phyloP scores from a whole-genome alignment of 2,888 invertebrate genomes.

The Harmothoe impar region DNA sequence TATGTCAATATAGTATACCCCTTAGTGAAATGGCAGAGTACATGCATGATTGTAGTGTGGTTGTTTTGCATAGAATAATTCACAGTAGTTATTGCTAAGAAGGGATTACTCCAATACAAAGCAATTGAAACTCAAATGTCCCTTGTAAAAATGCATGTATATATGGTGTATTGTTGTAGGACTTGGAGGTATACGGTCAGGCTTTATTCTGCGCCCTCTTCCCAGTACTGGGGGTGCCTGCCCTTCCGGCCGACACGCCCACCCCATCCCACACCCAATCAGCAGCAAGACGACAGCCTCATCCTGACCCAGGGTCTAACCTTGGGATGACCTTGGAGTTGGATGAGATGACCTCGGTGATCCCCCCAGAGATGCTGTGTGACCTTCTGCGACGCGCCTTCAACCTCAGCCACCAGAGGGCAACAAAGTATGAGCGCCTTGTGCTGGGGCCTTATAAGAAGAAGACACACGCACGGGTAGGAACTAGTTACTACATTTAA shows the following conservation, averaged over 20 bases:
- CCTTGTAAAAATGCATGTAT: too few relatives aligned
- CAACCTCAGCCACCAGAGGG: slow-evolving; percentile 73
- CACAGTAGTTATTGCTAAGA: too few relatives aligned
- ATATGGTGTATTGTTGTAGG: slow-evolving; percentile 26
- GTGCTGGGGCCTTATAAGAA: slow-evolving; percentile 73
- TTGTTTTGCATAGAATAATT: too few relatives aligned
- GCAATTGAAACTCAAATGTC: too few relatives aligned
- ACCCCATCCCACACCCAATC: neutral
- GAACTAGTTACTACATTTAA: neutral
- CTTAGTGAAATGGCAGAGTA: too few relatives aligned
- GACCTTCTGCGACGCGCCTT: slow-evolving; percentile 77
- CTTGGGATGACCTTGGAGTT: slow-evolving; percentile 58
- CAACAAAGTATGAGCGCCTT: slow-evolving; percentile 74
- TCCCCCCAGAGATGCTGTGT: slow-evolving; percentile 78
- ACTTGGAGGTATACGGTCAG: slow-evolving; percentile 72
- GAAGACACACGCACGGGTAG: slow-evolving; percentile 76
- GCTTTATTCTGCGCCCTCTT: slow-evolving; percentile 77
- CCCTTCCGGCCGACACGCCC: slow-evolving; percentile 76
- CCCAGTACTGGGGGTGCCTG: slow-evolving; percentile 78
- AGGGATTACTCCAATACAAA: too few relatives aligned
- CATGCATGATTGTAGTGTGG: too few relatives aligned
- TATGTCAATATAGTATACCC: too few relatives aligned
- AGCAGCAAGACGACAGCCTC: neutral
- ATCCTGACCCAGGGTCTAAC: neutral
- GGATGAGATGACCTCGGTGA: slow-evolving; percentile 74